A percentile compares a stretch with the other conserved stretches of the same genome.
phyloP scores from a whole-genome alignment of 2,113 vertebrate species.

The Myotis yumanensis region DNA sequence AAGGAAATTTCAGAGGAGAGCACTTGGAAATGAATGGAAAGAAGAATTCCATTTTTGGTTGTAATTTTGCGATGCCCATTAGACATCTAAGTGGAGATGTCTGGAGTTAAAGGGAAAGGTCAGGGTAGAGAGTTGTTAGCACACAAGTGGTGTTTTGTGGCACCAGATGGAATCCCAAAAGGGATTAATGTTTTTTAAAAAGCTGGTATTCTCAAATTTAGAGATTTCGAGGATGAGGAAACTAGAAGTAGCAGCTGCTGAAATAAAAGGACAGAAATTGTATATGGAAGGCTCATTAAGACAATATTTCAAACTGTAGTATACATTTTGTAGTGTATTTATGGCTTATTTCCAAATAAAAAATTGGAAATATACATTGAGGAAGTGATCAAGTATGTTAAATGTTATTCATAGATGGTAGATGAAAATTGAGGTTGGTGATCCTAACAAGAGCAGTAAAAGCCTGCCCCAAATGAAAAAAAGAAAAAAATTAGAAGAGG shows the following conservation, averaged over 20 bases:
- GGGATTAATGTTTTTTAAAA: not conserved
- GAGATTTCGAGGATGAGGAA: not conserved
- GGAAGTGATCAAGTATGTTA: not conserved
- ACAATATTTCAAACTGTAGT: not conserved
- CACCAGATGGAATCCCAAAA: not conserved
- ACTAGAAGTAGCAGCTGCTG: not conserved
- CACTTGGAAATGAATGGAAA: not conserved
- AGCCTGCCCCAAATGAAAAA: not conserved
- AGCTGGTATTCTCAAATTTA: not conserved
- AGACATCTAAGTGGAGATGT: not conserved
- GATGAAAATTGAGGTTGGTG: not conserved
- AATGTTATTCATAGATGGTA: not conserved
- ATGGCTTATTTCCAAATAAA: conserved; percentile 33
- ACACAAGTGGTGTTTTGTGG: not conserved
- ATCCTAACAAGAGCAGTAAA: not conserved
- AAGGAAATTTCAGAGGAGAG: not conserved
- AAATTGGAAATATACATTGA: not conserved
- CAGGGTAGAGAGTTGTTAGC: not conserved
- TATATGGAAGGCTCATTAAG: not conserved
- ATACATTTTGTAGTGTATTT: not conserved
- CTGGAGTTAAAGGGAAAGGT: conserved; percentile 5
- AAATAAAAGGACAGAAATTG: not conserved
- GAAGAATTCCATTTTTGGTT: conserved; percentile 41
- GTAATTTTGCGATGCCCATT: not conserved
- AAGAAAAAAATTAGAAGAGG: not conserved